Conservation (phyloP, 2,113 vertebrate genomes). For the Nothocercus nigrocapillus region DNA sequence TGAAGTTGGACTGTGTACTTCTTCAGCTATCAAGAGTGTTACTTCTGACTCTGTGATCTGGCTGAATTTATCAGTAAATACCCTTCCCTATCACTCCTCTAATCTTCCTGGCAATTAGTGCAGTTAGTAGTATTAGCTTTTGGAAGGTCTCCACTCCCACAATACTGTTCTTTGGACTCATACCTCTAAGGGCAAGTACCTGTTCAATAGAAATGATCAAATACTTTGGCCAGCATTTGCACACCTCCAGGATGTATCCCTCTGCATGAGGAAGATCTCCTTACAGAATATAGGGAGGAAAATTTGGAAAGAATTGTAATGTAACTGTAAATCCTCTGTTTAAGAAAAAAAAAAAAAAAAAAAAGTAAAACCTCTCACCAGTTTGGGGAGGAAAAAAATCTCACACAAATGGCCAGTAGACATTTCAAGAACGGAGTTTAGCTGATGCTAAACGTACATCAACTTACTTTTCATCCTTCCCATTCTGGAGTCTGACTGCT, state of each 20-base stretch:
- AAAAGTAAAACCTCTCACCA: not conserved
- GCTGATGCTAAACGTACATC: rapidly evolving
- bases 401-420: not conserved
- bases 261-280: not conserved
- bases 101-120: not conserved
- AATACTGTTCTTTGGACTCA: not conserved
- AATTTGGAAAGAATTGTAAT: not conserved
- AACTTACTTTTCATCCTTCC: not conserved
- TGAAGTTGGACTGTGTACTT: not conserved
- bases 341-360: not conserved
- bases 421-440: not conserved
- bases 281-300: not conserved
- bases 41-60: not conserved
- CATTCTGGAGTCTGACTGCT: rapidly evolving
- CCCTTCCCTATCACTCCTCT: not conserved
- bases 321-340: not conserved
- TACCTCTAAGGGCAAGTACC: not conserved
- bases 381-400: not conserved
- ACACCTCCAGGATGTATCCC: not conserved
- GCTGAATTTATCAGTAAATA: not conserved
- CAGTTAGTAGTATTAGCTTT: not conserved
- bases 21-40: not conserved
- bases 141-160: not conserved
- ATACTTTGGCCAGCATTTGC: too few species aligned
- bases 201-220: too few species aligned